phyloP scores from a whole-genome alignment of 2,888 invertebrate genomes.

The Isotomurus palustris region DNA sequence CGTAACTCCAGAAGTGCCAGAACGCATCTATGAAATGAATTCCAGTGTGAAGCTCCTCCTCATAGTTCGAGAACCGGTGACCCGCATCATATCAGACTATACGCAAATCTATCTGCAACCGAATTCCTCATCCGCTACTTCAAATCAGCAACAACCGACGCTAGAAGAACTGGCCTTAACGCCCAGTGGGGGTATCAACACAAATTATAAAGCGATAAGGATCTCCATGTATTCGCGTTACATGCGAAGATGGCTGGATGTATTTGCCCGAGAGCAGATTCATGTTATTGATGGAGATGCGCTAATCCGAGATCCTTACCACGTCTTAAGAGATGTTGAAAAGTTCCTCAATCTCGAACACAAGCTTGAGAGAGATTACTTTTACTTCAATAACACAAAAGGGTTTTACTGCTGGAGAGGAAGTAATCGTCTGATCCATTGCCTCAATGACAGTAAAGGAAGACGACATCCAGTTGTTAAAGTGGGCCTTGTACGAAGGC shows the following conservation, averaged over 20 bases:
- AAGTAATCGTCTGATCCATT: constrained; percentile 56
- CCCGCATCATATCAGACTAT: constrained; percentile 93
- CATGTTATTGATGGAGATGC: constrained; percentile 71
- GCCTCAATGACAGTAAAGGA: constrained; percentile 63
- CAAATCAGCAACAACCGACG: background rate
- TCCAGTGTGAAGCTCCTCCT: constrained; percentile 81
- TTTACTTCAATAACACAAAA: constrained; percentile 95
- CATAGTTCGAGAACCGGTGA: constrained; percentile 93
- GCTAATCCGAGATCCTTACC: constrained; percentile 60
- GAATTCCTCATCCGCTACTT: background rate
- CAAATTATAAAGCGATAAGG: constrained; percentile 74
- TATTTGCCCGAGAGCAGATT: constrained; percentile 85
- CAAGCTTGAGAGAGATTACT: constrained; percentile 73
- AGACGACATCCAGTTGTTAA: constrained; percentile 81
- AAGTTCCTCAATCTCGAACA: constrained; percentile 71
- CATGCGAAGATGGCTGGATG: constrained; percentile 84
- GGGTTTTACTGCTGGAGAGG: constrained; percentile 77
- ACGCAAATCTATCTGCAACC: constrained; percentile 65
- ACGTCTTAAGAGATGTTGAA: constrained; percentile 80
- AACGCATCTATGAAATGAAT: constrained; percentile 90
- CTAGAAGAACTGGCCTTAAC: constrained; percentile 75
- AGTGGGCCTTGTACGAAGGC: constrained; percentile 69
- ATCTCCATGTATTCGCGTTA: constrained; percentile 89
- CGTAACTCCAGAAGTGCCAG: constrained; percentile 86
- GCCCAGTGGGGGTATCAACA: constrained; percentile 76